Percentiles rank a stretch among this genome's conserved stretches.
phyloP scores from a whole-genome alignment of 2,797 vertebrate species.

The Borostomias antarcticus region DNA sequence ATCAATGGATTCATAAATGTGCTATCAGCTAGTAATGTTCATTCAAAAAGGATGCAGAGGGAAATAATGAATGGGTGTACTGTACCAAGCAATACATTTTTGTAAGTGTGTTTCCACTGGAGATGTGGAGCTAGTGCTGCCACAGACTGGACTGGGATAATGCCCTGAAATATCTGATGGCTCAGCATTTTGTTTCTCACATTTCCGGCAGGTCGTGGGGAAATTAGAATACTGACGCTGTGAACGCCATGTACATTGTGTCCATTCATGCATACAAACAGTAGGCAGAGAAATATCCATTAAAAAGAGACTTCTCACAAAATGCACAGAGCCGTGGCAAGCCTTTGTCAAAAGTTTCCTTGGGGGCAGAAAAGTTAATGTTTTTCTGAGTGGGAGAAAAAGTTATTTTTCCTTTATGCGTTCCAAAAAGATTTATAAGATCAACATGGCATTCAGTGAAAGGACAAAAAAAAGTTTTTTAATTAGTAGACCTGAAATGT shows the following conservation, averaged over 20 bases:
- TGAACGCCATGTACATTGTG: constrained; percentile 28
- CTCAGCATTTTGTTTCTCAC: constrained; percentile 38
- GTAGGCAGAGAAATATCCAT: constrained; percentile 7
- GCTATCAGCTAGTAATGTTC: constrained; percentile 22
- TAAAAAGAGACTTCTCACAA: constrained; percentile 5
- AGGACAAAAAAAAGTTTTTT: background rate
- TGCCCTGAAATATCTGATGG: constrained; percentile 47
- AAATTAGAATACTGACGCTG: constrained; percentile 29
- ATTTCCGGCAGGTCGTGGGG: constrained; percentile 18
- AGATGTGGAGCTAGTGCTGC: constrained; percentile 37
- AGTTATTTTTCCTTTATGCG: background rate
- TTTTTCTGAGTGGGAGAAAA: constrained; percentile 6
- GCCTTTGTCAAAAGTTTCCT: constrained; percentile 21
- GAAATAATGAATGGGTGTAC: constrained; percentile 43
- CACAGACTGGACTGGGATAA: constrained; percentile 36
- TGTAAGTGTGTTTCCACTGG: constrained; percentile 22
- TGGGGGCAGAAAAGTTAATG: constrained; percentile 5
- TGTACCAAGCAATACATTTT: constrained; percentile 31
- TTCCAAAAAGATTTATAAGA: background rate
- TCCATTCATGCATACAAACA: constrained; percentile 30
- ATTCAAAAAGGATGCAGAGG: constrained; percentile 34
- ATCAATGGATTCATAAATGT: constrained; percentile 16
- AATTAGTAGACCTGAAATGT: background rate
- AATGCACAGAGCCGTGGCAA: constrained; percentile 13
- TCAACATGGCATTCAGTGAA: constrained; percentile 2